Percentiles rank a stretch among this genome's conserved stretches.
These are phyloP conservation scores for Scaptomyza montana DNA, from an alignment of 1,140 invertebrate genomes.

Conservation along the genomic window DNA sequence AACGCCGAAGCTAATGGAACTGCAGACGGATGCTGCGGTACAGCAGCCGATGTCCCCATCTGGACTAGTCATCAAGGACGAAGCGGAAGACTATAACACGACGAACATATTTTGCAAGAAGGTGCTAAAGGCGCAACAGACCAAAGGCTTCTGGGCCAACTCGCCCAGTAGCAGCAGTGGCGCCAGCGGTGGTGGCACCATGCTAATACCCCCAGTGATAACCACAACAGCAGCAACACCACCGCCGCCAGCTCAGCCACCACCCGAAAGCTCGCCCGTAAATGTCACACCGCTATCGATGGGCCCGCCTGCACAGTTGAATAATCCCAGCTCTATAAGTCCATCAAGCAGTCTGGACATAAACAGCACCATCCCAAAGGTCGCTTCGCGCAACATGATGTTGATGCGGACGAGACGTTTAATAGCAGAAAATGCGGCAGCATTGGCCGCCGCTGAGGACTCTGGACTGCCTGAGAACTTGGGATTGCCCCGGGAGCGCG, in stretches of 20 bases:
- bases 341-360: conserved; percentile 67
- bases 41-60: conserved; percentile 47
- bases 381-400: conserved; percentile 71
- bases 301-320: conserved; percentile 76
- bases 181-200: conserved; percentile 34
- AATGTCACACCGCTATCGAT: conserved; percentile 48
- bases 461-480: conserved; percentile 73
- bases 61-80: conserved; percentile 71
- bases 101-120: conserved; percentile 82
- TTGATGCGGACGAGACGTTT: conserved; percentile 64
- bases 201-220: conserved; percentile 61
- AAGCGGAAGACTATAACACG: conserved; percentile 75
- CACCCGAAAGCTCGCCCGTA: conserved; percentile 21
- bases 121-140: conserved; percentile 81
- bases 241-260: conserved; percentile 41
- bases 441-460: conserved; percentile 63
- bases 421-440: conserved; percentile 56
- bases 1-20: conserved; percentile 77
- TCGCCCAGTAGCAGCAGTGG: conserved; percentile 57
- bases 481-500: conserved; percentile 85
- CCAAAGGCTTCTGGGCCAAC: conserved; percentile 80
- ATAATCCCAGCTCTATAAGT: conserved; percentile 62
- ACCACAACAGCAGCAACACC: conserved; percentile 74
- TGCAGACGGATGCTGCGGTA: conserved; percentile 43
- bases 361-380: conserved; percentile 59